Evolutionary conservation across 2,113 vertebrate species (phyloP), one percentile per base, ranked within the genome.

Genomic region (Gopherus evgoodei): DNA sequence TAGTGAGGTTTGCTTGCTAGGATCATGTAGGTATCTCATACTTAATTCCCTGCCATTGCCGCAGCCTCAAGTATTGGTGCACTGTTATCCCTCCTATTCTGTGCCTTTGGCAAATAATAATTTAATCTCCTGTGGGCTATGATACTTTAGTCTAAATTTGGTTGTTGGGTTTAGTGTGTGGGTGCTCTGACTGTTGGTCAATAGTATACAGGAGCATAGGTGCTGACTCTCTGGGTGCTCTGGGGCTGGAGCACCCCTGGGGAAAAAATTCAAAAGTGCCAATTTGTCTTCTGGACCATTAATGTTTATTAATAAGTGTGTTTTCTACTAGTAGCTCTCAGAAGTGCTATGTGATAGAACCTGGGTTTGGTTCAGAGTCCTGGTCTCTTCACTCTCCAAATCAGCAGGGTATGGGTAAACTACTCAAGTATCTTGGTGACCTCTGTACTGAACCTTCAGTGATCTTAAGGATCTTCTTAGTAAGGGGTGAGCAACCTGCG

Each of bases 381-480:
- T 76, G 24, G 22, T 76, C 75, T 76, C 12, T 27, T 12, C 38
- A 44, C 42, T 42, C 25, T 76, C 75, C 75, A 76, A 14, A 44
- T 76, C 75, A 76, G 24, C 24, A 76, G 75, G 11, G 24, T 38
- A 6, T 90, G 81, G 94, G 78, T 47, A 81, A 91, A 52, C 27
- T n/a, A 90, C 88, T 65, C 86, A 91, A 44, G 72, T 44, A 44
- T 76, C 72, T 44, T 76, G 76, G 56, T 35, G 49, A 44, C 72
- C 38, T 91, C 57, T 90, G 49, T 81, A 59, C 1, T 57, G 81
- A 83, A 85, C 78, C 50, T 85, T 79, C 80, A 84, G 35, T 80
- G 86, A 49, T 69, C 27, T 89, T 93, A 72, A 44, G 0, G 2
- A 92, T 96, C 96, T 89, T 96, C 83, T 87, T 59, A 89, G 84